Base-by-base conservation (phyloP, 2,888 invertebrate species). In the Protodeltote pygarga region DNA sequence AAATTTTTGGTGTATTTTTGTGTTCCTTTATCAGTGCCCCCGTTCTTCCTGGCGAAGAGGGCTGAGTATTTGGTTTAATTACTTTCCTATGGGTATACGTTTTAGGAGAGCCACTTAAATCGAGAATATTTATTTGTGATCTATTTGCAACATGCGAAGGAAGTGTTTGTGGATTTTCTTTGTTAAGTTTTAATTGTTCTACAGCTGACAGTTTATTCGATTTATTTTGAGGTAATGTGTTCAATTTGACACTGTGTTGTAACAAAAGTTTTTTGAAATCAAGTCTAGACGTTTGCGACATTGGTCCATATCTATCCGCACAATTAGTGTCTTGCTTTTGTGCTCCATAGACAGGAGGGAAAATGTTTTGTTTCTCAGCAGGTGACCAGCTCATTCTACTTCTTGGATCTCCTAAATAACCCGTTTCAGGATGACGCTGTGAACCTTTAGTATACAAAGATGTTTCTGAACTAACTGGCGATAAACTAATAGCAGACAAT, bases 261-360 rank as follows among this genome's bases (percentile, higher is more conserved):
- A 97, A 87, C 14, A 97, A 88, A 8, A 97, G 89, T 72, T 95
- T 95, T 79, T 97, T 97, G 79, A 97, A 97, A 84, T 97, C 97
- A 75, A 96, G 92, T 51, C 97, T 93, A 1, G 96, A 96, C 0
- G 97, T 97, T 74, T 96, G 95, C 47, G 95, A 94, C 29, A 85
- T 64, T 1, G 94, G 90, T 0, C 94, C 94, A 67, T 94, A 93
- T 55, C 95, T 92, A 79, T 95, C 95, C 3, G 94, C 94, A 65
- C 95, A 95, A 1, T 85, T 88, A 3, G 86, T 85, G 39, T 89
- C 89, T 64, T 78, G 83, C 55, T 87, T 90, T 55, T 79, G 85
- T 31, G 64, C 28, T 44, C 73, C 76, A 54, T 77, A 82, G 5
- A 65, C 44, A 21, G 60, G 65, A 20, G 80, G 78, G n/a, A 86